A percentile compares a stretch with the other conserved stretches of the same genome.
phyloP scores from a whole-genome alignment of 1,140 invertebrate genomes.

The Archegozetes longisetosus region DNA sequence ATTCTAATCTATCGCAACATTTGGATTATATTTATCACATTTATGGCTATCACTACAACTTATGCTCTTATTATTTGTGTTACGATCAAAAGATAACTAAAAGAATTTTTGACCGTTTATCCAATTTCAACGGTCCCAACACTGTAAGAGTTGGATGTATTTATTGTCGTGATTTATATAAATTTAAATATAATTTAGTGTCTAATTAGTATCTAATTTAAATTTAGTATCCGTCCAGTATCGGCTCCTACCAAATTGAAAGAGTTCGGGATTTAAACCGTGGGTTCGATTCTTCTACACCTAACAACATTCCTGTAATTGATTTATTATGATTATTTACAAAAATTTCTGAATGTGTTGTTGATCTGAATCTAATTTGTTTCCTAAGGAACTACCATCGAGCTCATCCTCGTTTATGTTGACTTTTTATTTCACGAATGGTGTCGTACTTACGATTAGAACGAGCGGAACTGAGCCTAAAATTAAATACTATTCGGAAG shows the following conservation, averaged over 20 bases:
- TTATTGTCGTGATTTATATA: background rate
- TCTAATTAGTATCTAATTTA: no score
- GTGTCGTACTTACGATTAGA: slow-evolving; percentile 66
- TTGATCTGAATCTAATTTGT: slow-evolving; percentile 13
- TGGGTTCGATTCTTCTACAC: slow-evolving; percentile 61
- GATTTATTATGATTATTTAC: background rate
- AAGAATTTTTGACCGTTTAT: slow-evolving; percentile 61
- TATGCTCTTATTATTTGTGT: slow-evolving; percentile 79
- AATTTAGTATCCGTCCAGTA: slow-evolving; percentile 2
- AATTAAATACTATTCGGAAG: slow-evolving; percentile 91
- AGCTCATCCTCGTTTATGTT: slow-evolving; percentile 80
- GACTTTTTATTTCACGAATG: slow-evolving; percentile 81
- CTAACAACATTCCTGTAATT: slow-evolving; percentile 48
- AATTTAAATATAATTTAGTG: no score
- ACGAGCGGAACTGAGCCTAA: slow-evolving; percentile 98
- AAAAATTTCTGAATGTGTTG: slow-evolving; percentile 7
- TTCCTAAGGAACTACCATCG: slow-evolving; percentile 43
- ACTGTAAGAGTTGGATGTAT: slow-evolving; percentile 36
- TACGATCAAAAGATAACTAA: slow-evolving; percentile 51
- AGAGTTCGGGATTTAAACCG: slow-evolving; percentile 70
- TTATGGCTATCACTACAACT: slow-evolving; percentile 65
- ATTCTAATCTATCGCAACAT: slow-evolving; percentile 52
- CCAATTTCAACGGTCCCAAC: slow-evolving; percentile 49
- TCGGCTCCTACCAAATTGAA: slow-evolving; percentile 45
- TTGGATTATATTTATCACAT: slow-evolving; percentile 46